These are phyloP conservation scores for Odontamblyopus lacepedii DNA, from an alignment of 2,797 vertebrate genomes.

Conservation along the genomic window DNA sequence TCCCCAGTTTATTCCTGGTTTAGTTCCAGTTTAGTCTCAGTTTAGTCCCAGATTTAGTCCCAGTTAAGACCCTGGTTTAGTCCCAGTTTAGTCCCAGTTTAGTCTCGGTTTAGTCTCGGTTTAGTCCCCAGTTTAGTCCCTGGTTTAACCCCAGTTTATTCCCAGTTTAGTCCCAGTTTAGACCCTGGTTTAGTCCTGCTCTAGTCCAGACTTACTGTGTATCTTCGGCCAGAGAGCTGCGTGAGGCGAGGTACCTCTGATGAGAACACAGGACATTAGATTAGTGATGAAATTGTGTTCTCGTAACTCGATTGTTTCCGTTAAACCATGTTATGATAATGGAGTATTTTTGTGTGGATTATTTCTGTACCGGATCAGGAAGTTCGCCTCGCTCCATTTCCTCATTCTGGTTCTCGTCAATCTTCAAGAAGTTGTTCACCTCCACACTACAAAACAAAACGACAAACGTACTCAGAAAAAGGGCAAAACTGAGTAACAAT, in stretches of 20 bases:
- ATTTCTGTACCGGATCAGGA: slow-evolving; percentile 47
- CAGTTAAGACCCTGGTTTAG: background rate
- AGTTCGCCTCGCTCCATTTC: slow-evolving; percentile 53
- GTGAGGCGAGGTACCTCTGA: slow-evolving; percentile 65
- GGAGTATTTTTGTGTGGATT: background rate
- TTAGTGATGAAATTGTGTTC: background rate
- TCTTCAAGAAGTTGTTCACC: slow-evolving; percentile 78
- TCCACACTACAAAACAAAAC: slow-evolving; percentile 63
- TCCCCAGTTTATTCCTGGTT: too few relatives aligned
- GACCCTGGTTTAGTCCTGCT: background rate
- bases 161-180: background rate
- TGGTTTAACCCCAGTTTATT: too few relatives aligned
- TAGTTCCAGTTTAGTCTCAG: too few relatives aligned
- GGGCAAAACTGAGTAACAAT: background rate
- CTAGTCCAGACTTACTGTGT: slow-evolving; percentile 70
- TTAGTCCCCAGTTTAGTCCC: background rate
- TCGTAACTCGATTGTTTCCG: background rate
- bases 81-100: background rate
- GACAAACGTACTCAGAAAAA: background rate
- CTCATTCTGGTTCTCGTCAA: slow-evolving; percentile 79
- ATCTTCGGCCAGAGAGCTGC: slow-evolving; percentile 77
- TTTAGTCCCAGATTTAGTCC: too few relatives aligned
- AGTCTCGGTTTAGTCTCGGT: background rate
- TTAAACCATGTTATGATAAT: too few relatives aligned
- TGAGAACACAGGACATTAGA: background rate